These are phyloP conservation scores for Ia io DNA, from an alignment of 2,113 vertebrate genomes.

Conservation along the genomic window DNA sequence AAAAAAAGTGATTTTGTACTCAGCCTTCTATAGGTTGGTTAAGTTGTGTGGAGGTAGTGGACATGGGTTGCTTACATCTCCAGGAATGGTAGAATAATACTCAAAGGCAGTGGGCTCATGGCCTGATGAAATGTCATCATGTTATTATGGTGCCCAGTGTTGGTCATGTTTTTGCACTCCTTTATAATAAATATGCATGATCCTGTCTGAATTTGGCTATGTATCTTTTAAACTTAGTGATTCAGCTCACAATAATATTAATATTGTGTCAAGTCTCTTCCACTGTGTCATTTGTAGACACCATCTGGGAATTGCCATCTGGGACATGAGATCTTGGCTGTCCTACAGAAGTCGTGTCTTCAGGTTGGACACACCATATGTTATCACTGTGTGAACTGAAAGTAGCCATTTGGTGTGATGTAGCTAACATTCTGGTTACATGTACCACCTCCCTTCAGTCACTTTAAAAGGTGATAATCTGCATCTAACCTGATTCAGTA, in stretches of 20 bases:
- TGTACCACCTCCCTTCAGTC: constrained; percentile 39
- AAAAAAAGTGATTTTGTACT: not conserved
- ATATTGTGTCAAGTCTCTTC: constrained; percentile 59
- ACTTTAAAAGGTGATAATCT: constrained; percentile 43
- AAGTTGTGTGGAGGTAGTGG: not conserved
- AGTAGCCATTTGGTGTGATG: constrained; percentile 68
- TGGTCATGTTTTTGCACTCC: not conserved
- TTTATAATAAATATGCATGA: not conserved
- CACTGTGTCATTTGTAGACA: constrained; percentile 70
- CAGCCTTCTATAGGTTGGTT: not conserved
- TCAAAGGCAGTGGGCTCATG: not conserved
- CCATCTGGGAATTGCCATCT: constrained; percentile 75
- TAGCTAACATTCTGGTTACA: constrained; percentile 67
- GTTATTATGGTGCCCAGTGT: not conserved
- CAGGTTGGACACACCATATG: constrained; percentile 70
- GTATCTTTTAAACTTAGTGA: constrained; percentile 32
- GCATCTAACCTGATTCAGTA: constrained; percentile 17
- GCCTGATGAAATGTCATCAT: not conserved
- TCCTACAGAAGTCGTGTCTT: constrained; percentile 70
- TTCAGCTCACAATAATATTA: constrained; percentile 56
- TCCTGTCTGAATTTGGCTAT: constrained; percentile 43
- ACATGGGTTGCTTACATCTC: not conserved
- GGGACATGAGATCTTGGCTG: constrained; percentile 70
- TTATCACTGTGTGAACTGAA: constrained; percentile 66
- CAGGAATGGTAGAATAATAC: not conserved